Base-by-base conservation (phyloP, 1,140 invertebrate genomes). In the Philopotamus ludificatus region DNA sequence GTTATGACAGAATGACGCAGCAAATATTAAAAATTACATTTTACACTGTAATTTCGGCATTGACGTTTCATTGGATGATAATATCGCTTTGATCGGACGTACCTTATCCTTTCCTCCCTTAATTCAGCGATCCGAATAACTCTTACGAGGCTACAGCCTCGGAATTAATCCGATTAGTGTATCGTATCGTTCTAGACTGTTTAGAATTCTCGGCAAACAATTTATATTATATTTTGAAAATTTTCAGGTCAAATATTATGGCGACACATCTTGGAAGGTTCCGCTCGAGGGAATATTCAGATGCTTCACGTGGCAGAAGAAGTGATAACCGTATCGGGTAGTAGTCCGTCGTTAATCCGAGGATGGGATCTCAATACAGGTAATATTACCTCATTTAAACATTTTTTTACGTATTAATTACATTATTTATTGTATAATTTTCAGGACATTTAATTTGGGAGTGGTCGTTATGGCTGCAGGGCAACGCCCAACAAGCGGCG, bases 321-420 rank as follows among this genome's bases (percentile, higher is more conserved):
- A 70, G 81, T 90, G 51, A 79, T 92, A 16, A 89, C 89, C 0
- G 83, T 94, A 0, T 87, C 85, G 59, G 89, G 89, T 12, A 81
- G 82, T 65, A 89, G 87, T 65, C 85, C 86, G 2, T 88, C 85
- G 55, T 74, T 91, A 59, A 84, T 94, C 9, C 78, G 92, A 60
- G 88, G 87, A 22, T 94, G 92, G 90, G 87, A 90, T 73, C 75
- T 85, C 12, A 83, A 83, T 12, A 87, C 85, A 71, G 92, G 92
- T 68, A 76, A 84, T 22, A 71, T 42, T 18, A 9, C 20, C 45
- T 44, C n/a, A 20, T 21, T 44, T 42, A 4, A 22, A 20, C 20
- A 12, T 10, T 21, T 1, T 12, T 59, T 34, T 7, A 50, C 18
- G 23, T 34, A 34, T 34, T 34, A 34, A 34, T 47, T 12, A 7